Evolutionary conservation across 2,888 invertebrate genomes (phyloP).

Genomic region (Urechis unicinctus): DNA sequence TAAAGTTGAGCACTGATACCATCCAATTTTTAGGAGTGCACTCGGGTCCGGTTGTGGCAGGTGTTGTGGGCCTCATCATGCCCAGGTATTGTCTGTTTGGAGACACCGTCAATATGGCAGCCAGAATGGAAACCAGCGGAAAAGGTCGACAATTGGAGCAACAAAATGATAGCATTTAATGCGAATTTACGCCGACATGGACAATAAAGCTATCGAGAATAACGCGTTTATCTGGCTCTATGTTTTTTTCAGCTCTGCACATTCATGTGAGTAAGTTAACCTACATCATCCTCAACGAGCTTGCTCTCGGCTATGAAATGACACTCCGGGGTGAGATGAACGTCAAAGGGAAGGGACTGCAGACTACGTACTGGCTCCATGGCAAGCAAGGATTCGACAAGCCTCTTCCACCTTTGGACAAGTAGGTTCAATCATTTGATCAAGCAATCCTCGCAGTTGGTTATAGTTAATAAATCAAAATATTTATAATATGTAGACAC

Average conservation of each 20-base stretch:
- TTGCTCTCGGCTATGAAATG: conserved; percentile 12
- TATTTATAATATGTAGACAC: too few relatives aligned
- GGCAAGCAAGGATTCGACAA: conserved; percentile 16
- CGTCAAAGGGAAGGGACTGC: conserved; percentile 19
- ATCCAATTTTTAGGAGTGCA: conserved; percentile 24
- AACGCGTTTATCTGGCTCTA: too few relatives aligned
- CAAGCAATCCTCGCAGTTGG: too few relatives aligned
- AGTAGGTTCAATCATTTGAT: too few relatives aligned
- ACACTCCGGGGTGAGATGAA: conserved; percentile 20
- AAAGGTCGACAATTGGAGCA: conserved; percentile 22
- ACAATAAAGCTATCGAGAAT: too few relatives aligned
- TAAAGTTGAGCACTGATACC: too few relatives aligned
- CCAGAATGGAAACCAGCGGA: conserved; percentile 27
- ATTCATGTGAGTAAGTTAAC: conserved; percentile 19
- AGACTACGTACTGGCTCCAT: conserved; percentile 18
- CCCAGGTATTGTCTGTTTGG: conserved; percentile 40
- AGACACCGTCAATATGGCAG: conserved; percentile 21
- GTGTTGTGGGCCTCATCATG: conserved; percentile 32
- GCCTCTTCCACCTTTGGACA: conserved; percentile 13
- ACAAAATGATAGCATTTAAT: too few relatives aligned
- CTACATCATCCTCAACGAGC: conserved; percentile 15
- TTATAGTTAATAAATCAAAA: too few relatives aligned
- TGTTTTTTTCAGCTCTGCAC: conserved; percentile 12
- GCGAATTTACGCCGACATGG: too few relatives aligned
- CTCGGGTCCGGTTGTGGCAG: conserved; percentile 32